Conservation (phyloP, 2,113 vertebrate species). For the Lepus americanus region DNA sequence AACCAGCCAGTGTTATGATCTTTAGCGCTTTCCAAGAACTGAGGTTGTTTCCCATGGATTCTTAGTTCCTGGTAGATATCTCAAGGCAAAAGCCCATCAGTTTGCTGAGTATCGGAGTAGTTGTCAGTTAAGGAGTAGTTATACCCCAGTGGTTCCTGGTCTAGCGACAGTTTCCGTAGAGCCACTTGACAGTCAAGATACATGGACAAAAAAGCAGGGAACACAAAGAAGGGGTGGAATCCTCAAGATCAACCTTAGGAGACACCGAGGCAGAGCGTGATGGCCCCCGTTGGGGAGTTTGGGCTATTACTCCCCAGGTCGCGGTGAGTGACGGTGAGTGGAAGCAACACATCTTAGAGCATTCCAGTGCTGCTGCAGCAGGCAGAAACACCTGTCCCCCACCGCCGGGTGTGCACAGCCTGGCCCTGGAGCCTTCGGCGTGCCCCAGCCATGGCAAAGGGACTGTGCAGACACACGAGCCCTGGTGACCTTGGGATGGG, state of each 20-base stretch:
- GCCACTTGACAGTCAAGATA: not conserved
- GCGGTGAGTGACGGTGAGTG: not conserved
- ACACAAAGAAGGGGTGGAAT: fast-evolving
- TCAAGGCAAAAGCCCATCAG: not conserved
- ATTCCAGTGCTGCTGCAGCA: fast-evolving
- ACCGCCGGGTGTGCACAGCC: too few relatives aligned
- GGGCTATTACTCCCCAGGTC: not conserved
- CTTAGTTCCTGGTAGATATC: not conserved
- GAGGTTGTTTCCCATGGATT: not conserved
- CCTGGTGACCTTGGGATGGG: not conserved
- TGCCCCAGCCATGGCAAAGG: too few relatives aligned
- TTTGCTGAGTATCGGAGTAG: not conserved
- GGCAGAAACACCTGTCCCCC: not conserved
- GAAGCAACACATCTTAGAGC: not conserved
- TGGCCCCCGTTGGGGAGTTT: fast-evolving
- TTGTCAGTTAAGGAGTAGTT: not conserved
- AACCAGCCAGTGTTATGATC: not conserved
- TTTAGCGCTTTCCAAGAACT: not conserved
- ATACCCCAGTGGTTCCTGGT: not conserved
- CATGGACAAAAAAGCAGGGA: not conserved
- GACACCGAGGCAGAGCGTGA: not conserved
- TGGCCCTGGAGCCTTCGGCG: too few relatives aligned
- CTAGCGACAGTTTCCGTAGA: not conserved
- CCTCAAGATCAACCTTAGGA: not conserved
- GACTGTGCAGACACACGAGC: too few relatives aligned